Evolutionary conservation across 2,888 invertebrate species (phyloP).

Genomic region (Drosophila basisetae): DNA sequence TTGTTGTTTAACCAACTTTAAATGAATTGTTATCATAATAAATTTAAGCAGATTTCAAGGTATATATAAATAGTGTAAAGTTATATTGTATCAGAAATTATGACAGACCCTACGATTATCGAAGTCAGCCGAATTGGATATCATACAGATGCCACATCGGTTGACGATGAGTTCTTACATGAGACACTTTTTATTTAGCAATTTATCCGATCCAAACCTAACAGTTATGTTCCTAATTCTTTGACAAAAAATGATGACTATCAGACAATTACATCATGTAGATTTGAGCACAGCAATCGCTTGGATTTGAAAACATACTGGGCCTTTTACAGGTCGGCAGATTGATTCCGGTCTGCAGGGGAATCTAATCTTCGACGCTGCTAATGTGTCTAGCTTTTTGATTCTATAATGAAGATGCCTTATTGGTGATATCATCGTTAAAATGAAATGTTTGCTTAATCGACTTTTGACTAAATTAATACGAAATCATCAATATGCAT

Average conservation of each 20-base stretch:
- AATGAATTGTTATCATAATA: conserved; percentile 22
- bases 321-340: neutral
- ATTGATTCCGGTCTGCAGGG: neutral
- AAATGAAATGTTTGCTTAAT: neutral
- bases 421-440: neutral
- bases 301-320: neutral
- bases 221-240: neutral
- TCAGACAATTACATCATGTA: neutral
- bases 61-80: neutral
- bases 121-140: neutral
- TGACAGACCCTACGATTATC: neutral
- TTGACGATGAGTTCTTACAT: neutral
- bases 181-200: neutral
- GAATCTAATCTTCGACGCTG: neutral
- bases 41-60: neutral
- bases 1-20: conserved; percentile 34
- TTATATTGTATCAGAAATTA: neutral
- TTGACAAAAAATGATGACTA: neutral
- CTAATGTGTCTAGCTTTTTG: neutral
- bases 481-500: neutral
- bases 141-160: neutral
- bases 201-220: neutral
- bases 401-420: neutral
- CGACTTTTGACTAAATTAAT: neutral
- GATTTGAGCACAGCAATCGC: neutral